Conservation (phyloP, 1,140 invertebrate species). For the Harpegnathos saltator region DNA sequence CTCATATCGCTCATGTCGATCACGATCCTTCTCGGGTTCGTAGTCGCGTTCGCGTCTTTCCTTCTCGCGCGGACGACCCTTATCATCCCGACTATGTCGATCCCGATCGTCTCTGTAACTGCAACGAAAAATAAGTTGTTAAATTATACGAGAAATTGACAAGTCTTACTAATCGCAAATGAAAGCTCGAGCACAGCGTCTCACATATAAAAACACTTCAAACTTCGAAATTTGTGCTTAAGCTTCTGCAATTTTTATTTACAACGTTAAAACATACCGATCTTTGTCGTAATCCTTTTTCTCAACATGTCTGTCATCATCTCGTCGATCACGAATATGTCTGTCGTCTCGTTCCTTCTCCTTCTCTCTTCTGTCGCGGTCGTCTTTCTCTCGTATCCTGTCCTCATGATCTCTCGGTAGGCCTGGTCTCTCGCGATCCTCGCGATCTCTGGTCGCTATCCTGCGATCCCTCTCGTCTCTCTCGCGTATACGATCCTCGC, state of each 20-base stretch:
- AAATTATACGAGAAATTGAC: neutral
- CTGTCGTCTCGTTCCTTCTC: conserved; percentile 82
- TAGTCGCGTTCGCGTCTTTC: conserved; percentile 76
- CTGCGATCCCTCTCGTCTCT: conserved; percentile 81
- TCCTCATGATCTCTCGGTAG: conserved; percentile 78
- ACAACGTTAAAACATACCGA: conserved; percentile 70
- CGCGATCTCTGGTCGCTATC: conserved; percentile 70
- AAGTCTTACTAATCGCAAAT: neutral
- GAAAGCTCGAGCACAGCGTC: neutral
- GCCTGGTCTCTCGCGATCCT: conserved; percentile 69
- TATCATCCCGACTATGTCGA: conserved; percentile 80
- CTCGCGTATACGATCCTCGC: conserved; percentile 78
- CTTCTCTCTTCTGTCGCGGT: conserved; percentile 82
- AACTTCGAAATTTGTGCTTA: neutral
- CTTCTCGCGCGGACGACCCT: conserved; percentile 75
- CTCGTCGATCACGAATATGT: conserved; percentile 79
- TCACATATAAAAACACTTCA: neutral
- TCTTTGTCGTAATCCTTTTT: conserved; percentile 83
- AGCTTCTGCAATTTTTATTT: neutral
- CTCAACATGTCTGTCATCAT: conserved; percentile 77
- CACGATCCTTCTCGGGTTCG: conserved; percentile 74
- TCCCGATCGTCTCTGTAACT: conserved; percentile 83
- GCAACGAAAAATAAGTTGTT: neutral
- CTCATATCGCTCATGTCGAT: conserved; percentile 83
- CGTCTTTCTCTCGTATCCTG: conserved; percentile 80